Evolutionary conservation across 2,888 invertebrate species (phyloP).

Genomic region (Syrista parreyssii): DNA sequence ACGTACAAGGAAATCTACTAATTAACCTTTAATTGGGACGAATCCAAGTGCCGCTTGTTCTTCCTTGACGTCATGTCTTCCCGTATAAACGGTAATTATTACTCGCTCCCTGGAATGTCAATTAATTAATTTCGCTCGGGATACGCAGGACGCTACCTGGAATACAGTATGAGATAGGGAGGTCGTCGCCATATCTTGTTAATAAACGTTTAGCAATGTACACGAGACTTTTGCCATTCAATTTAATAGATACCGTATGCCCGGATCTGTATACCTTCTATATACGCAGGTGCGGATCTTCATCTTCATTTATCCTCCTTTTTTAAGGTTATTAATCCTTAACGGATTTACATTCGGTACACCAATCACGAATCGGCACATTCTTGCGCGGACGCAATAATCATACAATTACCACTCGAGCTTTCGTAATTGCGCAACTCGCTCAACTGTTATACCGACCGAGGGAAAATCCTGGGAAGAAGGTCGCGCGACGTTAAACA

Average conservation of each 20-base stretch:
- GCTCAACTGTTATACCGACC: background rate
- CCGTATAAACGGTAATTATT: background rate
- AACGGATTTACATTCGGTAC: background rate
- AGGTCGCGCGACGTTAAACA: background rate
- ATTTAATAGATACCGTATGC: background rate
- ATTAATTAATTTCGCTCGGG: background rate
- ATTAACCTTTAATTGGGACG: constrained; percentile 14
- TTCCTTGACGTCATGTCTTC: constrained; percentile 10
- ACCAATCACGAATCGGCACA: background rate
- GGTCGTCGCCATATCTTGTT: background rate
- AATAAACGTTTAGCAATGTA: background rate
- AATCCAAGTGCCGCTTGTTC: background rate
- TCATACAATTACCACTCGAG: background rate
- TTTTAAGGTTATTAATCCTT: background rate
- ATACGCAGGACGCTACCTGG: background rate
- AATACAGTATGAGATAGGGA: background rate
- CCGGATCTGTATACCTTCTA: background rate
- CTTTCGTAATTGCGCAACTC: background rate
- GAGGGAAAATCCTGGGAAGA: background rate
- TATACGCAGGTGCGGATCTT: background rate
- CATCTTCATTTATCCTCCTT: background rate
- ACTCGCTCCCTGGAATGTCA: background rate
- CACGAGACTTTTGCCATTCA: background rate
- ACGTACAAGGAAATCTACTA: constrained; percentile 11
- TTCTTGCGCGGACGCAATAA: background rate